Evolutionary conservation across 2,797 vertebrate genomes (phyloP).

Genomic region (Rhinichthys osculus): DNA sequence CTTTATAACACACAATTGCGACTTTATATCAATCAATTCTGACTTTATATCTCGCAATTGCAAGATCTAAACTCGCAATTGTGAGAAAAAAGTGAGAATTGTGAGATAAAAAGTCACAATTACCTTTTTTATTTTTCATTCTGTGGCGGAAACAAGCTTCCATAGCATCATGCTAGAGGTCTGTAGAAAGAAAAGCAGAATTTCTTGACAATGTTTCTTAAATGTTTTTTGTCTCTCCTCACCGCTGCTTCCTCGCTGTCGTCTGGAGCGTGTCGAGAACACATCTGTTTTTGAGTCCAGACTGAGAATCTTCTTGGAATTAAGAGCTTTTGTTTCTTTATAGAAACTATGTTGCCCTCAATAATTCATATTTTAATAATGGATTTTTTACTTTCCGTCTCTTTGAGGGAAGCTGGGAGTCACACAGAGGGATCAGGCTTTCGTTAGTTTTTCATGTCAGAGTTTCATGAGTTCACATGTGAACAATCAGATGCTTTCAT

Average conservation of each 20-base stretch:
- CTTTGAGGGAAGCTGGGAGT: neutral
- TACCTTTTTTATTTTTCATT: no score
- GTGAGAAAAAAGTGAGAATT: no score
- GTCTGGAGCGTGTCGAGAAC: neutral
- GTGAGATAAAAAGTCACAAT: no score
- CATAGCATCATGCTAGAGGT: no score
- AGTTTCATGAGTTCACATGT: neutral
- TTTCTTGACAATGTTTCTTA: no score
- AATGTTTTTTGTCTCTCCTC: no score
- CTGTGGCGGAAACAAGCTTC: no score
- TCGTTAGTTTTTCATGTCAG: neutral
- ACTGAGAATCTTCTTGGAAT: slow-evolving; percentile 1
- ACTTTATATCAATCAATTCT: no score
- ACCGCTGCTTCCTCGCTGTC: neutral
- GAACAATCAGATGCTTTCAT: neutral
- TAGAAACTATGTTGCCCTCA: neutral
- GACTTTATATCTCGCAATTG: no score
- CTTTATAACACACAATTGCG: no score
- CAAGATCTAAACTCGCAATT: no score
- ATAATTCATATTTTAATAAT: neutral
- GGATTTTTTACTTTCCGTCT: neutral
- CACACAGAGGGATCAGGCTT: neutral
- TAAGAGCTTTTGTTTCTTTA: neutral
- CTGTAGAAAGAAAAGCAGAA: no score
- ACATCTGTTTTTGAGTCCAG: neutral